Conservation (phyloP, 2,797 vertebrate species). For the Lagodon rhomboides region DNA sequence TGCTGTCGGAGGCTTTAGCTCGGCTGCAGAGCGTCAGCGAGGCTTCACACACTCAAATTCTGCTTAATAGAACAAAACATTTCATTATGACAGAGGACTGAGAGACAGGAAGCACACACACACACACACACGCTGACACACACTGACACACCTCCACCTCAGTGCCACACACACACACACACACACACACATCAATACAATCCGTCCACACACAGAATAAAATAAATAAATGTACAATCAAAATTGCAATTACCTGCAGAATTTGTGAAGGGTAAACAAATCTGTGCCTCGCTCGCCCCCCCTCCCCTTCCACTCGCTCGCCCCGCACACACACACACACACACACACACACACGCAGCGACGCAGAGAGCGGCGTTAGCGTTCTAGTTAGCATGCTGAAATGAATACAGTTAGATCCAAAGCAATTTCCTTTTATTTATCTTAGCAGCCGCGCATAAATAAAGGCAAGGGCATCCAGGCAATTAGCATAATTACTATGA, state of each 20-base stretch:
- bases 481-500: constrained; percentile 99
- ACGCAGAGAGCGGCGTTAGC: constrained; percentile 49
- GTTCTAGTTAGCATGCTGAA: constrained; percentile 98
- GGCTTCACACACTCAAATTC: constrained; percentile 65
- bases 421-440: constrained; percentile 99
- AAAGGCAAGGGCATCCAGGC: constrained; percentile 99
- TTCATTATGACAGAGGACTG: constrained; percentile 92
- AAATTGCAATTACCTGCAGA: constrained; percentile 99
- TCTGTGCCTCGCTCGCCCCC: constrained; percentile 82
- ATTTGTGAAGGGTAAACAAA: constrained; percentile 99
- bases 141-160: constrained; percentile 25
- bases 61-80: constrained; percentile 92
- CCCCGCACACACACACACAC: constrained; percentile 33
- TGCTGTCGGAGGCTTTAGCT: background rate
- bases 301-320: background rate
- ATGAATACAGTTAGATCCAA: constrained; percentile 99
- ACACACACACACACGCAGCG: constrained; percentile 19
- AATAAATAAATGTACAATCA: constrained; percentile 99
- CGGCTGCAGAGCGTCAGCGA: constrained; percentile 39
- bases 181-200: constrained; percentile 32
- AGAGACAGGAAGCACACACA: constrained; percentile 72
- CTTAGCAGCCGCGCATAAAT: constrained; percentile 99
- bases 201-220: constrained; percentile 47
- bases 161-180: constrained; percentile 75
- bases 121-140: constrained; percentile 23